A percentile compares a stretch with the other conserved stretches of the same genome.
Evolutionary conservation across 2,113 vertebrate genomes (phyloP).

Genomic region (Carassius auratus): DNA sequence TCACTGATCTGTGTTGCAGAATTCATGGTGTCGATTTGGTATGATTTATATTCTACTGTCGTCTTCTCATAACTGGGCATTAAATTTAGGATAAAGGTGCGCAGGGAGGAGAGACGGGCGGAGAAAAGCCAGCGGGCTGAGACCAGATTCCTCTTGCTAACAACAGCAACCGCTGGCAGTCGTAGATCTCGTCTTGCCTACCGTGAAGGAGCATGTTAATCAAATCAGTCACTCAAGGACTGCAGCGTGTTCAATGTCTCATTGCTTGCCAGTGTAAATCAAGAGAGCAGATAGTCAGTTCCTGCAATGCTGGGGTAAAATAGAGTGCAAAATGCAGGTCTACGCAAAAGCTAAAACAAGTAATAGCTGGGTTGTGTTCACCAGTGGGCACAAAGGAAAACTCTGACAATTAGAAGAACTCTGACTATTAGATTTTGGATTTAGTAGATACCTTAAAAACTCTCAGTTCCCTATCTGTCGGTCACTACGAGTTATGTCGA

Average conservation of each 20-base stretch:
- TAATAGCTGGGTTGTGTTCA: neutral
- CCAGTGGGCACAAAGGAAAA: neutral
- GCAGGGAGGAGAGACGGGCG: neutral
- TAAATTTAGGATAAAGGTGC: slow-evolving; percentile 39
- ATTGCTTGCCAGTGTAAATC: slow-evolving; percentile 35
- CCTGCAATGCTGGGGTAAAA: slow-evolving; percentile 26
- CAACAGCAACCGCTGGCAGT: slow-evolving; percentile 30
- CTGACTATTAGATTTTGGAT: too few relatives aligned
- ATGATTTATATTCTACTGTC: slow-evolving; percentile 52
- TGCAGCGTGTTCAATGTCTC: slow-evolving; percentile 21
- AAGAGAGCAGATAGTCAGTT: neutral
- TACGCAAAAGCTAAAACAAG: neutral
- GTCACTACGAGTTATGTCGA: too few relatives aligned
- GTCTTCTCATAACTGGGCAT: slow-evolving; percentile 46
- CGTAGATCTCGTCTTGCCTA: slow-evolving; percentile 29
- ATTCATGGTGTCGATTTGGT: slow-evolving; percentile 41
- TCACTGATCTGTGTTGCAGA: slow-evolving; percentile 48
- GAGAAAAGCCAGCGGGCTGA: slow-evolving; percentile 20
- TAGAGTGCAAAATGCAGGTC: neutral
- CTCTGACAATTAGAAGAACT: neutral
- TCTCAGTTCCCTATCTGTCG: too few relatives aligned
- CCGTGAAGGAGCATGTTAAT: slow-evolving; percentile 50
- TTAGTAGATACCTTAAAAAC: too few relatives aligned
- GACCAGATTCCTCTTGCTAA: slow-evolving; percentile 11
- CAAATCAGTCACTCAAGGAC: slow-evolving; percentile 50